Base-by-base conservation (phyloP, 2,113 vertebrate species). In the Cyanocitta stelleri region DNA sequence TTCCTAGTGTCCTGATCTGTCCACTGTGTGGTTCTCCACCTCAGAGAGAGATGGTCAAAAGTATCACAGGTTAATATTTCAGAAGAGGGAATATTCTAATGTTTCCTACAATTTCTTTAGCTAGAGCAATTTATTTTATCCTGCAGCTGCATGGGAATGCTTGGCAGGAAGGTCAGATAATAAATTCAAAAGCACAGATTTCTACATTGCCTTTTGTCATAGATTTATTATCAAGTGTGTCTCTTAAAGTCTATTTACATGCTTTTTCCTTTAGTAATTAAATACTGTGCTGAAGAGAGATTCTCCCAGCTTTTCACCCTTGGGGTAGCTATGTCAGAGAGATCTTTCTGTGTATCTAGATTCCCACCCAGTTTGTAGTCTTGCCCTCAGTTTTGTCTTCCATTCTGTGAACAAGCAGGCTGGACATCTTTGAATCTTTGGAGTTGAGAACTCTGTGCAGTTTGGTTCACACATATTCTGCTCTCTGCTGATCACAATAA, bases 81-180 rank as follows among this genome's bases (percentile, higher is more conserved):
- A 64, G 86, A 95, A 48, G 32, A 92, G 75, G 55, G 79, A 95
- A 78, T 92, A 96, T 93, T 95, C 69, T 95, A 74, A 93, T 94
- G 51, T 91, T 94, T 94, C 94, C 94, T 87, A 89, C 84, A 39
- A 46, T 92, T 97, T 86, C 87, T 83, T 82, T 93, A 94, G 55
- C 73, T 68, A 87, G 80, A 92, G 69, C 91, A 85, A 94, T 97
- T 97, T 97, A 97, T 97, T 97, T 96, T 94, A 86, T 94, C 90
- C 93, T 78, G 73, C 87, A 94, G 94, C 82, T 85, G 52, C 82
- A 91, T 33, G 80, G 96, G 96, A 94, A 83, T 83, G 72, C 95
- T 91, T 86, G 95, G 93, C 91, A 62, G 95, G 96, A 80, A 96
- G 90, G 91, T 96, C 94, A 90, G 79, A 77, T 89, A 94, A 97